Percentiles rank a stretch among this genome's conserved stretches.
Conservation (phyloP, 2,797 vertebrate species). For the Mycteria americana region DNA sequence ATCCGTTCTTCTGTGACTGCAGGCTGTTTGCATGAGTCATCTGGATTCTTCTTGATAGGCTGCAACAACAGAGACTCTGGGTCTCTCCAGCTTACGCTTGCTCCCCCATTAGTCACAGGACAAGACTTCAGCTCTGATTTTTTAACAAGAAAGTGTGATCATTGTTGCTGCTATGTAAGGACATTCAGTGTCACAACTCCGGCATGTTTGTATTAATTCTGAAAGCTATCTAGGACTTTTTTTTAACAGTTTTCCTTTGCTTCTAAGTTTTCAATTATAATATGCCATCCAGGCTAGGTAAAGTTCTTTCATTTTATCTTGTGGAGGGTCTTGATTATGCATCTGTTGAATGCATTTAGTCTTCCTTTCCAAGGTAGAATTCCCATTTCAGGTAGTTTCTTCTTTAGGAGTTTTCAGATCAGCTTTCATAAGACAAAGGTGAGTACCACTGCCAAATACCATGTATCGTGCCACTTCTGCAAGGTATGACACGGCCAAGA, state of each 20-base stretch:
- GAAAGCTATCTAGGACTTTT: neutral
- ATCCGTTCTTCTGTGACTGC: slow-evolving; percentile 10
- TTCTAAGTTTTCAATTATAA: neutral
- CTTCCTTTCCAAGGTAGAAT: neutral
- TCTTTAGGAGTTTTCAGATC: neutral
- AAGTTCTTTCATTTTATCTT: neutral
- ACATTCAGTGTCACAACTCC: neutral
- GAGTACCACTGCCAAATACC: neutral
- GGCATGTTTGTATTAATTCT: neutral
- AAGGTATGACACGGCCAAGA: neutral
- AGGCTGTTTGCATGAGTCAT: slow-evolving; percentile 20
- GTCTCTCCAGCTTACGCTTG: neutral
- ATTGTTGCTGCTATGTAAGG: neutral
- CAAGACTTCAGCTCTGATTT: neutral
- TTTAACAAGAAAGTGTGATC: neutral
- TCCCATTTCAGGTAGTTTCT: neutral
- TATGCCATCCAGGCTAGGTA: neutral
- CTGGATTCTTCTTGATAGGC: neutral
- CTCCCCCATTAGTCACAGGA: neutral
- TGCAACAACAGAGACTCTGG: neutral
- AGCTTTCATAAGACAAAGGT: neutral
- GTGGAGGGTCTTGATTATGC: neutral
- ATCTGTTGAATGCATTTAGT: neutral
- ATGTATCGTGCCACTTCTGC: neutral
- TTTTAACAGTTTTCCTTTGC: neutral